Percentiles rank a stretch among this genome's conserved stretches.
Evolutionary conservation across 35 echinoderm and acorn worm species (phyloP).

Genomic region (Ophiothrix spiculata): DNA sequence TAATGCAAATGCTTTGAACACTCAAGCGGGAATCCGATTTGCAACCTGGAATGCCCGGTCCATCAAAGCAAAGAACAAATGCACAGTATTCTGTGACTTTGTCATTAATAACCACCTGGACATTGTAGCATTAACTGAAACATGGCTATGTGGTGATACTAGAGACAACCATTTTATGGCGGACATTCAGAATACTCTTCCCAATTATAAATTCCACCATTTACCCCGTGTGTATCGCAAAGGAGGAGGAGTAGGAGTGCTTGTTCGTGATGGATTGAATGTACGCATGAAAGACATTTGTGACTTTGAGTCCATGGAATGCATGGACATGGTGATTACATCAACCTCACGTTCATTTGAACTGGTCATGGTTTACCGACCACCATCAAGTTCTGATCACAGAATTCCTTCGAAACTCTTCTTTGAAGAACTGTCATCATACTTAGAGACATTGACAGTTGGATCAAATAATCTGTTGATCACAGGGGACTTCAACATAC

Average conservation of each 20-base stretch:
- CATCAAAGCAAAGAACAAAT: slow-evolving; percentile 1
- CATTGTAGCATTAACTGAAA: slow-evolving; percentile 45
- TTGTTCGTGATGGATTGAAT: slow-evolving; percentile 20
- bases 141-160: slow-evolving; percentile 35
- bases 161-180: slow-evolving; percentile 33
- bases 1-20: neutral
- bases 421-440: neutral
- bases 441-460: neutral
- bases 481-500: slow-evolving; percentile 16
- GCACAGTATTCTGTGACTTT: slow-evolving; percentile 26
- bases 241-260: slow-evolving; percentile 48
- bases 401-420: neutral
- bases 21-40: neutral
- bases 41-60: too few species aligned
- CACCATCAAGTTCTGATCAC: neutral
- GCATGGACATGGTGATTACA: neutral
- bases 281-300: neutral
- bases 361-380: neutral
- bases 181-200: slow-evolving; percentile 30
- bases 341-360: neutral
- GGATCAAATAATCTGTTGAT: neutral
- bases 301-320: slow-evolving; percentile 26
- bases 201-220: slow-evolving; percentile 38
- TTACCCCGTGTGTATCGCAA: slow-evolving; percentile 1
- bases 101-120: slow-evolving; percentile 27